Percentiles rank a stretch among this genome's conserved stretches.
These are phyloP conservation scores for Arctocebus calabarensis DNA, from an alignment of 2,797 vertebrate genomes.

Conservation along the genomic window DNA sequence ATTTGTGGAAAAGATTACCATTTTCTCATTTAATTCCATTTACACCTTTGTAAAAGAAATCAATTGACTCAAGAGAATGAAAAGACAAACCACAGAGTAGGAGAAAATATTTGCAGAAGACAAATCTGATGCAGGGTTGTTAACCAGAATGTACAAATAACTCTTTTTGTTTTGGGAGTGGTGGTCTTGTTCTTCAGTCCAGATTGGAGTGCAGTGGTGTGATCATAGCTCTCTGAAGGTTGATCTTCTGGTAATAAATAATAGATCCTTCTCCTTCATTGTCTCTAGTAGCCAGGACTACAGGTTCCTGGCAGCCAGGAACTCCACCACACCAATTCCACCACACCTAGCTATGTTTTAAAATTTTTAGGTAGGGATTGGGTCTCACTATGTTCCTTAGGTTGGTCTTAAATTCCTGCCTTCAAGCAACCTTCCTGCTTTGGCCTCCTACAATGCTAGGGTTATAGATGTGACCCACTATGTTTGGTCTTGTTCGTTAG, in stretches of 20 bases:
- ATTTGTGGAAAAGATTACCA: neutral
- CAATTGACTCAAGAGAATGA: neutral
- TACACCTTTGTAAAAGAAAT: neutral
- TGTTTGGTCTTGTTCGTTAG: neutral
- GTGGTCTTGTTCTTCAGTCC: neutral
- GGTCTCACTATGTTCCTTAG: neutral
- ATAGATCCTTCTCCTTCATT: neutral
- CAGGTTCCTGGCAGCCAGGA: too few relatives aligned
- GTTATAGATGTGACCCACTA: neutral
- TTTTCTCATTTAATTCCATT: neutral
- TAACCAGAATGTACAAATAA: neutral
- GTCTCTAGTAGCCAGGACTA: neutral
- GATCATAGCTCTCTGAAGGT: neutral
- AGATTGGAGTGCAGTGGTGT: neutral
- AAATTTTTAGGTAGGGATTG: neutral
- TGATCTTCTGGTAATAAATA: neutral
- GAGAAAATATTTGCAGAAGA: neutral
- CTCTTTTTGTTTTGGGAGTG: neutral
- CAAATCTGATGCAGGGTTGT: neutral
- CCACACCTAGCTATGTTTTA: neutral
- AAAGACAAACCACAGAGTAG: neutral
- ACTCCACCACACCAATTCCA: too few relatives aligned
- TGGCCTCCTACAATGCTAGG: neutral
- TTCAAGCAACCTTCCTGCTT: neutral
- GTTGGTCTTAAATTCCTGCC: neutral